Conservation (phyloP, 2,888 invertebrate genomes). For the Zonitis immaculata region DNA sequence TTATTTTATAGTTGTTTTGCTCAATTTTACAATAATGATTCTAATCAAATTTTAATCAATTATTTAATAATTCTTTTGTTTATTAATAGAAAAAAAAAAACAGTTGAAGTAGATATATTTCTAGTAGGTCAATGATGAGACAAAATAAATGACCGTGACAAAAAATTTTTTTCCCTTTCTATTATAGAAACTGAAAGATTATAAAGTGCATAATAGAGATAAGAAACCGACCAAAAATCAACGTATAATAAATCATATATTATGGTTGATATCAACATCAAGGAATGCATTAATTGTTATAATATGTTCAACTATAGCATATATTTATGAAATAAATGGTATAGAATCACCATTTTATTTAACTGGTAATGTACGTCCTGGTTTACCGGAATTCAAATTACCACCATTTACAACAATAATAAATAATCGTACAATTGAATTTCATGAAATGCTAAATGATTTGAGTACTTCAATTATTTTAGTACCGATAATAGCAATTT, state of each 20-base stretch:
- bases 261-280: conserved; percentile 77
- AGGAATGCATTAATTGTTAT: conserved; percentile 82
- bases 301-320: conserved; percentile 65
- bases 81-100: too few relatives aligned
- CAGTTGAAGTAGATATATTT: too few relatives aligned
- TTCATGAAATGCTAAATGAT: conserved; percentile 69
- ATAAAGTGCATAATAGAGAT: conserved; percentile 50
- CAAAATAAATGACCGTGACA: too few relatives aligned
- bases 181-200: conserved; percentile 68
- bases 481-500: conserved; percentile 83
- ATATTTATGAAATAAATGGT: conserved; percentile 52
- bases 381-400: conserved; percentile 62
- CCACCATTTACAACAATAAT: conserved; percentile 68
- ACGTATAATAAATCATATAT: conserved; percentile 52
- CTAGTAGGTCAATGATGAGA: too few relatives aligned
- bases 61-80: too few relatives aligned
- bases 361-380: conserved; percentile 70
- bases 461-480: conserved; percentile 81
- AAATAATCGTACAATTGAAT: conserved; percentile 56
- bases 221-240: conserved; percentile 47
- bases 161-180: not conserved
- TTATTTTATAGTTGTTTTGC: too few relatives aligned
- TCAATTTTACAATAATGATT: too few relatives aligned
- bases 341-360: conserved; percentile 63
- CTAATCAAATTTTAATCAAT: too few relatives aligned